Evolutionary conservation across 2,888 invertebrate species (phyloP).

Genomic region (Nineta flava): DNA sequence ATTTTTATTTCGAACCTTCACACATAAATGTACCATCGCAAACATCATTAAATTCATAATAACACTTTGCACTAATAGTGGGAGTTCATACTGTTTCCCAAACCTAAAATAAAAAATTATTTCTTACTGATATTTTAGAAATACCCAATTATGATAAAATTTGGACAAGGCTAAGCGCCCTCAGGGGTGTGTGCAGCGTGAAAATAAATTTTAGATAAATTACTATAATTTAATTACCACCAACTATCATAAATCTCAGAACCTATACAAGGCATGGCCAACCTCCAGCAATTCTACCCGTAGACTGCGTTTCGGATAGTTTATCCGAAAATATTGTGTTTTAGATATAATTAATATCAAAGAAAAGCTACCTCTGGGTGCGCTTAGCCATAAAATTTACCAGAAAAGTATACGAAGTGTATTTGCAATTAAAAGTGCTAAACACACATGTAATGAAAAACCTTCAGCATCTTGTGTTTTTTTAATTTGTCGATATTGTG

Average conservation of each 20-base stretch:
- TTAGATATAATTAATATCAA: no score
- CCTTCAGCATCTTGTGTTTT: slow-evolving; percentile 87
- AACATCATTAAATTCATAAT: slow-evolving; percentile 97
- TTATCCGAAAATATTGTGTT: no score
- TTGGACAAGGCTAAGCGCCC: no score
- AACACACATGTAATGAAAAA: slow-evolving; percentile 92
- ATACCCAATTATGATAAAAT: not conserved
- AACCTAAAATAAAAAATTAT: slow-evolving; percentile 52
- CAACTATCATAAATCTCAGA: no score
- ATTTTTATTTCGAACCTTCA: slow-evolving; percentile 67
- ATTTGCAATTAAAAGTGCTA: slow-evolving; percentile 88
- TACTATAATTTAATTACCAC: no score
- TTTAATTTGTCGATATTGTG: slow-evolving; percentile 88
- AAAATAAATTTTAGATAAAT: no score
- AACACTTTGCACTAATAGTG: slow-evolving; percentile 87
- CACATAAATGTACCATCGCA: slow-evolving; percentile 85
- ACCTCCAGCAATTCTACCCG: no score
- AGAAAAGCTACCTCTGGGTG: no score
- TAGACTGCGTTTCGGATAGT: no score
- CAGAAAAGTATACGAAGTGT: slow-evolving; percentile 95
- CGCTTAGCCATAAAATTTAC: slow-evolving; percentile 55
- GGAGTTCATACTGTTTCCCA: slow-evolving; percentile 92
- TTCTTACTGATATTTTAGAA: not conserved
- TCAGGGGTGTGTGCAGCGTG: no score
- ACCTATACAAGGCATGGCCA: no score